Base-by-base conservation (phyloP, 2,888 invertebrate genomes). In the Chalcosyrphus nemorum region DNA sequence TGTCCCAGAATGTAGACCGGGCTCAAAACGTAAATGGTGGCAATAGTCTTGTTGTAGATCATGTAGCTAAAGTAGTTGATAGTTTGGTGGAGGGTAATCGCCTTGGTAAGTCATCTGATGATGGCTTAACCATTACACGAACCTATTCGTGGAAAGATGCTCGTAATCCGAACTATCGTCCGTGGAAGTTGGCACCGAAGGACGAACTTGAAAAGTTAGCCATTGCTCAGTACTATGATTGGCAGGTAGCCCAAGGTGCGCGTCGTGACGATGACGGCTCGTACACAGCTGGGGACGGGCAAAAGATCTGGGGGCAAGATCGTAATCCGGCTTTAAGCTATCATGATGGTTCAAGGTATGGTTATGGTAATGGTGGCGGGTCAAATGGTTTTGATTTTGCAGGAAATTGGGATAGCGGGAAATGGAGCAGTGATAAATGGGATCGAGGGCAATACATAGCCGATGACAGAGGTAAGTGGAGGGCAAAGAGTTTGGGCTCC, bases 61-160 rank as follows among this genome's bases (percentile, higher is more conserved):
- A 74, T 74, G 84, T 84, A 78, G 84, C 63, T 54, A 84, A 84
- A 59, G 84, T 84, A 84, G 82, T 74, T 68, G 61, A 43, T 82
- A 82, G 82, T 63, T 77, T 82, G 72, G 77, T 78, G 72, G 61
- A 68, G 82, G 82, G 77, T 47, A 59, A 45, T 15, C 45, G 45
- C 29, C 35, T 35, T 24, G 47, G 52, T 38, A 21, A 61, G 17
- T 21, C 24, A 21, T 52, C 29, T 45, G 38, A 63, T 0, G 19
- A 47, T 19, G 61, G 13, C 38, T 21, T 13, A 50, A 6, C 43
- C 11, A 27, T 32, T 19, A 43, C 1, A 11, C 66, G 61, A 45
- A 56, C 27, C 15, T 86, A 87, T 78, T 86, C 86, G 2, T 86
- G 86, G 86, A 82, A 80, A 52, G 76, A 72, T 59, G 35, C 57